Conservation (phyloP, 2,113 vertebrate genomes). For the Coptodon bakossiorum region DNA sequence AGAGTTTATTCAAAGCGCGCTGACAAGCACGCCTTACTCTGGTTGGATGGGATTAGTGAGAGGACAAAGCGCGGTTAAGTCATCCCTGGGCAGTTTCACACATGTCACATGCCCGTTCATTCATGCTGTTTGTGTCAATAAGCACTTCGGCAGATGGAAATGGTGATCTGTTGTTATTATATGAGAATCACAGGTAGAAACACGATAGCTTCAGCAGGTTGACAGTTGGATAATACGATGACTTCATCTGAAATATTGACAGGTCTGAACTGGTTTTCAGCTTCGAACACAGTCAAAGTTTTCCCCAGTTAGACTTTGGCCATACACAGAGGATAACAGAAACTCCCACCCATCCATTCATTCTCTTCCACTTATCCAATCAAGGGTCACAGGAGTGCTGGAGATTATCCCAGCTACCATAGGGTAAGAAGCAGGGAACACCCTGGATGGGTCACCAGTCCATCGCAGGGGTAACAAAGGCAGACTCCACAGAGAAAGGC, state of each 20-base stretch:
- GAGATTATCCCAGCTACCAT: neutral
- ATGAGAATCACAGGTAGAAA: slow-evolving; percentile 16
- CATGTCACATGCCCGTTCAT: slow-evolving; percentile 15
- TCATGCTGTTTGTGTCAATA: neutral
- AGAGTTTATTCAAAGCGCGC: slow-evolving; percentile 9
- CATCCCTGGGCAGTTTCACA: slow-evolving; percentile 13
- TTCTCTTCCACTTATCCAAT: neutral
- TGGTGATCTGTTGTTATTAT: neutral
- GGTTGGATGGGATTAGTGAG: slow-evolving; percentile 24
- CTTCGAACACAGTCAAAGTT: neutral
- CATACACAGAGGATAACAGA: neutral
- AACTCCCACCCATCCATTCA: neutral
- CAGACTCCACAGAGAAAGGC: neutral
- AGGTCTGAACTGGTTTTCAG: neutral
- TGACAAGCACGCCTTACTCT: neutral
- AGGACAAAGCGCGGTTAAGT: slow-evolving; percentile 9
- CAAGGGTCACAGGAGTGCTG: neutral
- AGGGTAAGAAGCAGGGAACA: neutral
- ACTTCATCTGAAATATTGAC: neutral
- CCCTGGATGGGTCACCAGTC: neutral
- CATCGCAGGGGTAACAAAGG: neutral
- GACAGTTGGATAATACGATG: neutral
- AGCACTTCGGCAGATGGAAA: neutral
- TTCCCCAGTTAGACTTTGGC: neutral
- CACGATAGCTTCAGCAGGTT: neutral